A percentile compares a stretch with the other conserved stretches of the same genome.
Evolutionary conservation across 1,140 invertebrate genomes (phyloP).

Genomic region (Microplitis demolitor): DNA sequence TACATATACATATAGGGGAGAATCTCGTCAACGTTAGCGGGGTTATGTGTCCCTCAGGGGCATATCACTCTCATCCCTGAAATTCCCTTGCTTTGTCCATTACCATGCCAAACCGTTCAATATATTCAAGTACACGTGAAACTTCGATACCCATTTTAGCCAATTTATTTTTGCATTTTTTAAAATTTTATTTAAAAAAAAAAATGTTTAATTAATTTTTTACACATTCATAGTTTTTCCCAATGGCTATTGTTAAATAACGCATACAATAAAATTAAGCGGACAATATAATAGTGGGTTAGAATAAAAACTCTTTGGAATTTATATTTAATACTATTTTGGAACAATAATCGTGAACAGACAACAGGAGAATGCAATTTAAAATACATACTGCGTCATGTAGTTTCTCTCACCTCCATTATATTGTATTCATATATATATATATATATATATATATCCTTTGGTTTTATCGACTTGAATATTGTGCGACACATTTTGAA

Average conservation of each 20-base stretch:
- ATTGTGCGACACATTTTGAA: no score
- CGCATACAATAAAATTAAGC: background rate
- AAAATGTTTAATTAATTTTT: no score
- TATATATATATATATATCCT: background rate
- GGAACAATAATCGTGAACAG: background rate
- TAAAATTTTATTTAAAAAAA: background rate
- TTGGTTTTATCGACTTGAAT: no score
- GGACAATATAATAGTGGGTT: background rate
- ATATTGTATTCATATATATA: background rate
- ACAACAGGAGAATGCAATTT: slow-evolving; percentile 7
- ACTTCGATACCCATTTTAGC: background rate
- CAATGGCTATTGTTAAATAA: no score
- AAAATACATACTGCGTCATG: background rate
- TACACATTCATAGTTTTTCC: no score
- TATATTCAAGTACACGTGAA: background rate
- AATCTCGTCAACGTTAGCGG: slow-evolving; percentile 2
- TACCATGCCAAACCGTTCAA: slow-evolving; percentile 22
- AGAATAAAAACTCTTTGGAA: background rate
- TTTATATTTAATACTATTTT: background rate
- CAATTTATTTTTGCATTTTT: background rate
- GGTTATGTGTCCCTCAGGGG: background rate
- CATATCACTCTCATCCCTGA: slow-evolving; percentile 14
- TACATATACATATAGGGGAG: background rate
- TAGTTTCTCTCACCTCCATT: background rate
- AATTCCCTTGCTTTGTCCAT: background rate